Base-by-base conservation (phyloP, 2,797 vertebrate genomes). In the Vireo griseus region DNA sequence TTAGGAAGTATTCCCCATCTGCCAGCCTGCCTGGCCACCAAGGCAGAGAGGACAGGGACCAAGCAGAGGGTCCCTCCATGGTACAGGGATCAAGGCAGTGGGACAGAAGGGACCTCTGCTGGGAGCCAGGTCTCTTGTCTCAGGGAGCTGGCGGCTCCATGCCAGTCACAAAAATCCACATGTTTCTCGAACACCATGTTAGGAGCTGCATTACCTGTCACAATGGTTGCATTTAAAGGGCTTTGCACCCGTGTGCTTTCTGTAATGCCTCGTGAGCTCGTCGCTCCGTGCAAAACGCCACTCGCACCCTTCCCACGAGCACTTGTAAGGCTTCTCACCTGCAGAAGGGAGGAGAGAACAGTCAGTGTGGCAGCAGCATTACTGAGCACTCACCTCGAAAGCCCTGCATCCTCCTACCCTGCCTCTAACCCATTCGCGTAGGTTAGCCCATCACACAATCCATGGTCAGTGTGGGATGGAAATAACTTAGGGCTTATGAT, bases 291-390 rank as follows among this genome's bases (percentile, higher is more conserved):
- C 99, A 96, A 99, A 99, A 98, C 99, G 99, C 99, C 99, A 99
- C 97, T 99, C 99, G 57, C 99, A 99, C 97, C 99, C 99, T 98
- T 99, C 99, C 99, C 99, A 99, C n/a, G 99, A 99, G 98, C 99
- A 99, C 98, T 99, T 99, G 98, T 99, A 99, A 97, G 99, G 99
- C 98, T 99, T 99, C 98, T 99, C 99, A 98, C 99, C 99, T 99
- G 98, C 83, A 96, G 88, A 92, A 95, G 92, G 94, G 93, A 98
- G 10, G 48, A 89, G 91, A 92, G 87, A 87, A 80, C 16, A 91
- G 95, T 98, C 94, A 98, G 91, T 1, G 0, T 21, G 62, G 69
- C 79, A 94, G 78, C 68, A 85, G 50, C 63, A 88, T 26, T 58
- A 90, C 67, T 57, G 69, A 91, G 82, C 48, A 94, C 45, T 63